Evolutionary conservation across 2,797 vertebrate species (phyloP), one percentile per base, ranked within the genome.

Genomic region (Sparidentex hasta): DNA sequence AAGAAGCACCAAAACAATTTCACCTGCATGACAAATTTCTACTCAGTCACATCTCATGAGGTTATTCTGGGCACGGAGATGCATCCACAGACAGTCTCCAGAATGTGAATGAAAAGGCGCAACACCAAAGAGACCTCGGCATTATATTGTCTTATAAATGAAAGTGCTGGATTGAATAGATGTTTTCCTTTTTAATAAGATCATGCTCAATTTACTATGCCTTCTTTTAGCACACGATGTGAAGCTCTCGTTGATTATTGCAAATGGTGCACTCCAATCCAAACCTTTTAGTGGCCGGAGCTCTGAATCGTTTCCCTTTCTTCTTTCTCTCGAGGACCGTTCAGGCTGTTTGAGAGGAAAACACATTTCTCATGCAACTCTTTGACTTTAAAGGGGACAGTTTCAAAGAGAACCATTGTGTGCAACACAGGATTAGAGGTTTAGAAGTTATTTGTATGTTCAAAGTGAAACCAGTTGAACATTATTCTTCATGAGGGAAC

Each of bases 81-180:
- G 16, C 66, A 69, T 79, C 57, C 38, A 25, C 21, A 2, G 27
- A 46, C n/a, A 5, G 6, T 69, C 50, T 50, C 46, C 58, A 73
- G 79, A 81, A 74, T 82, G 41, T 59, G 73, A 88, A 90, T 81
- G 20, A 80, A 72, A 11, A 29, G 11, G 1, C 21, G 44, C 7
- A 23, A 12, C 25, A 47, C 44, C 9, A 56, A 62, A 76, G 75
- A 44, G 23, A 62, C 23, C 52, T 23, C 47, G 43, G 20, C 50
- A 74, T 82, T 70, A 63, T n/a, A 57, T 43, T 71, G 21, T 44
- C 66, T 46, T 76, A 20, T 57, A 51, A 81, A 70, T 71, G 8
- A 70, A 62, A 48, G 54, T 74, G 46, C 29, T 14, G 41, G 41
- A 51, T 76, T 47, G 23, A 73, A 75, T 17, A 66, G 18, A 23